Evolutionary conservation across 2,888 invertebrate species (phyloP), one percentile per base, ranked within the genome.

Genomic region (Drosophila dives): DNA sequence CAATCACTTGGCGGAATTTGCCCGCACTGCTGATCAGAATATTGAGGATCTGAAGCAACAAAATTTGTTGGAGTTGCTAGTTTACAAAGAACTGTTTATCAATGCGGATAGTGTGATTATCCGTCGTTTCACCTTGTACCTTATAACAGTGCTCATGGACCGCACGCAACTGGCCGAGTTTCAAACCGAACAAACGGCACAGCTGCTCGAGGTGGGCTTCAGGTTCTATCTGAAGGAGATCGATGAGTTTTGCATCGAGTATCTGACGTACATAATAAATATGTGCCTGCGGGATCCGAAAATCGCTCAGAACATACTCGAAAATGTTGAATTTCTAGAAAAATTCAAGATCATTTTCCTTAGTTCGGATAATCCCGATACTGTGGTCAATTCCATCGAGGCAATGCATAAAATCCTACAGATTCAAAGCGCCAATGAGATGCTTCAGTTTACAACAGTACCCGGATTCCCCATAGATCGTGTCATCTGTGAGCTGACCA

Each of bases 181-280:
- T 32, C 83, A 86, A 2, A 50, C 70, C 0, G 67, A 73, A 15
- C 81, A 82, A 53, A 71, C 70, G 0, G 5, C 64, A 3, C 54
- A 75, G n/a, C 77, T 91, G 38, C 63, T 88, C 11, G 73, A 80
- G 0, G 48, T 83, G 11, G 64, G 77, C n/a, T 74, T 82, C 20
- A 59, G 38, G 1, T 90, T 59, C 29, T 92, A 91, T 65, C 6
- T 79, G 4, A 49, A 69, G 3, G 91, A 91, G 42, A 51, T 36
- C 11, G 91, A 91, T 64, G 90, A 91, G 15, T 90, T 90, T 59
- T 88, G 90, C 64, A 66, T 87, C 17, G 91, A 91, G 59, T 91
- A 92, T 42, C 50, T 91, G 33, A 83, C 89, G 1, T 90, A 86
- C 4, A 80, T 90, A 6, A 48, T 91, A 0, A 91, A 90, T n/a